phyloP scores from a whole-genome alignment of 2,797 vertebrate species.

The Alcedo quadribrachys region DNA sequence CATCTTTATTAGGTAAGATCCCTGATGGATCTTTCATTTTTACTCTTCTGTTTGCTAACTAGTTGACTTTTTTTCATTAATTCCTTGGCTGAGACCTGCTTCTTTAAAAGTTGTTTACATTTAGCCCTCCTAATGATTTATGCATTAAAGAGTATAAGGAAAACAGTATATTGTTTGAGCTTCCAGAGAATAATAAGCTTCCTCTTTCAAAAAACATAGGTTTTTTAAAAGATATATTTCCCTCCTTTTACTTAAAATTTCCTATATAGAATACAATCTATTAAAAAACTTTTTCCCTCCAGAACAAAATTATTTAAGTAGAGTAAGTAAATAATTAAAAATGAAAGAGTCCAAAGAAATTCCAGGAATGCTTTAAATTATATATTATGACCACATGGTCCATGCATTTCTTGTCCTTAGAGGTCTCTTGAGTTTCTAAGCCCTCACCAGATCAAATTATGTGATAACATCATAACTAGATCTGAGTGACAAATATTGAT shows the following conservation, averaged over 20 bases:
- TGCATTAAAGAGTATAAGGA: neutral
- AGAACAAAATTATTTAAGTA: neutral
- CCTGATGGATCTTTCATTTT: constrained; percentile 38
- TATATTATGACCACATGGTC: neutral
- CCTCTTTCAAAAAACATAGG: neutral
- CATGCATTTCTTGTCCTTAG: neutral
- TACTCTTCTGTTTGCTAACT: neutral
- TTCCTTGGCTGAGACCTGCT: neutral
- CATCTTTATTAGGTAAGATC: constrained; percentile 7
- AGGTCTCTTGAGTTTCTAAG: neutral
- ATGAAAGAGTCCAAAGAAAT: neutral
- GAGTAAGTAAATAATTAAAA: neutral
- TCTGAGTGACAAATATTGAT: neutral
- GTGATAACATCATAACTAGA: neutral
- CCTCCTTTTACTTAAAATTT: neutral
- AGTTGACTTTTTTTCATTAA: neutral
- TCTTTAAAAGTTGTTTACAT: neutral
- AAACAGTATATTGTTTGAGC: neutral
- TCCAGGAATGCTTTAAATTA: neutral
- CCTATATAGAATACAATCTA: neutral
- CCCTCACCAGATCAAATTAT: neutral
- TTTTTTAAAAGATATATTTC: neutral
- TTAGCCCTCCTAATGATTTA: neutral
- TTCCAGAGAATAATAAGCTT: neutral
- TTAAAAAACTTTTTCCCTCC: neutral